Base-by-base conservation (phyloP, 2,888 invertebrate species). In the Ophioninae sp. region DNA sequence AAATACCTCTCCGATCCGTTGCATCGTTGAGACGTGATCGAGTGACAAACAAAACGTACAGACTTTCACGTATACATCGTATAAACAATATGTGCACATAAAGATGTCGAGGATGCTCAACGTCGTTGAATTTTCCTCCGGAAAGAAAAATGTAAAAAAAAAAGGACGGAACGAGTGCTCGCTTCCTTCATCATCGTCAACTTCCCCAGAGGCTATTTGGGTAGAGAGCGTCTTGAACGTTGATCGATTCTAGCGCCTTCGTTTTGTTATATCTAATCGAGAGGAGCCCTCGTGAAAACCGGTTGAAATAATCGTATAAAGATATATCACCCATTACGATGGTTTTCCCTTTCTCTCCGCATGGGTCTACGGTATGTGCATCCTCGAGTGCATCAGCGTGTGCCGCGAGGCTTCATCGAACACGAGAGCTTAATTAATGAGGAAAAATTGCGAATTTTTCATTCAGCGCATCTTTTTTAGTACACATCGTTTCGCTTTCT, bases 191-290 rank as follows among this genome's bases (percentile, higher is more conserved):
- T 65, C 59, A 10, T 41, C 65, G 30, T 2, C 30, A 64, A n/a
- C 65, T 39, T 62, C 20, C 61, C 68, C 74, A 67, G 67, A 13
- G 73, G 67, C 77, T 78, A 39, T 78, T 74, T 62, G 69, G 21
- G 41, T 72, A 67, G 30, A 62, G 70, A 84, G 78, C 78, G 44
- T 70, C 74, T 78, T 57, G 81, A 81, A 83, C 79, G 84, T 84
- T 75, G 81, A 81, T 81, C 50, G 83, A 79, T 84, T 81, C 78
- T 65, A 20, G 64, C 44, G 81, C 73, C 21, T 79, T 61, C 57
- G 79, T 44, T 73, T 41, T 50, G 44, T 62, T 79, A 67, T 69
- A 79, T 84, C 84, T 72, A 84, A 84, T 81, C 77, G 81, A 56
- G 39, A 0, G 69, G 21, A 23, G 64, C 78, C 61, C 41, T 79